Conservation (phyloP, 2,888 invertebrate species). For the Ommatoiulus sabulosus region DNA sequence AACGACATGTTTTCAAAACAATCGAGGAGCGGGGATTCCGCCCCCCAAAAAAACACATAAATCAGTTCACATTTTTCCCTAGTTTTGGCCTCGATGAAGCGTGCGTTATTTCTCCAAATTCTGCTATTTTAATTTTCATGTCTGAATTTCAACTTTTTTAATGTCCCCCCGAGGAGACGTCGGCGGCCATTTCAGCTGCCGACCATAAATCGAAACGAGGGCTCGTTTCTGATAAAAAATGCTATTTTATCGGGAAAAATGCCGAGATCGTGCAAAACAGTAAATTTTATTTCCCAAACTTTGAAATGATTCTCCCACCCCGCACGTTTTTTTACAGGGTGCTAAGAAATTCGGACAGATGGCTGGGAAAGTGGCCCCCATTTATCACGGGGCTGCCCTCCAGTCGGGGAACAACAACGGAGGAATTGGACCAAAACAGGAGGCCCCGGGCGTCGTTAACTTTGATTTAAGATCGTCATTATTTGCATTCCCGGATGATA, state of each 20-base stretch:
- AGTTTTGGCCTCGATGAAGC: not conserved
- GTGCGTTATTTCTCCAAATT: not conserved
- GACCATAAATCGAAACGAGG: slow-evolving; percentile 12
- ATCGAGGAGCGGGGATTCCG: not conserved
- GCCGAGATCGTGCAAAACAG: slow-evolving; percentile 11
- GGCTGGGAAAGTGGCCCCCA: slow-evolving; percentile 10
- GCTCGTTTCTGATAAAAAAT: slow-evolving; percentile 6
- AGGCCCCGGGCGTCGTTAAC: not conserved
- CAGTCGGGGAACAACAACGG: no score
- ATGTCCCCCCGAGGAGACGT: not conserved
- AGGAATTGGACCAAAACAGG: not conserved
- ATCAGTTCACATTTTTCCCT: not conserved
- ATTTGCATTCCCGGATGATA: not conserved
- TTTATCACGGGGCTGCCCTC: not conserved
- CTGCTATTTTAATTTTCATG: slow-evolving; percentile 24
- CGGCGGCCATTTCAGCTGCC: slow-evolving; percentile 23
- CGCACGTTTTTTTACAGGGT: slow-evolving; percentile 16
- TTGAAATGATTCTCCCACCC: slow-evolving; percentile 9
- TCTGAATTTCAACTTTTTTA: slow-evolving; percentile 27
- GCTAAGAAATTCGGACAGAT: not conserved
- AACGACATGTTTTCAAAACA: slow-evolving; percentile 14
- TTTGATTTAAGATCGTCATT: not conserved
- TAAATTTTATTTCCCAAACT: slow-evolving; percentile 21
- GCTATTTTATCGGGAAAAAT: slow-evolving; percentile 4
- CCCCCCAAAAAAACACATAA: not conserved